phyloP scores from a whole-genome alignment of 2,888 invertebrate species.

The Folsomia manolachei region DNA sequence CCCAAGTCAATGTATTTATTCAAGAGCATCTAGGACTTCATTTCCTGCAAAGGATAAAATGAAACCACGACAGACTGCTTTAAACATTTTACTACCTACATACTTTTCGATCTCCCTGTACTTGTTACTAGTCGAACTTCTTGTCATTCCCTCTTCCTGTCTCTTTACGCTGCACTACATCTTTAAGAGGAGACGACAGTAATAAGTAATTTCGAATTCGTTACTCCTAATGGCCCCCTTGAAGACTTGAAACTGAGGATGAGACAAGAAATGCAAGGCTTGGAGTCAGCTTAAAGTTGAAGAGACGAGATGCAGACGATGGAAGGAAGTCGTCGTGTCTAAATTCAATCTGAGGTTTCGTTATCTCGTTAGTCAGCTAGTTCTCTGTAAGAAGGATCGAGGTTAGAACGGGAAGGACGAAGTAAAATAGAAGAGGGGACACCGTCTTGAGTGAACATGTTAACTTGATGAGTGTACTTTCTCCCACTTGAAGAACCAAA shows the following conservation, averaged over 20 bases:
- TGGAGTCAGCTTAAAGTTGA: not conserved
- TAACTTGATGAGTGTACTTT: too few relatives aligned
- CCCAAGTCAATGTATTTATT: not conserved
- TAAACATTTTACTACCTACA: not conserved
- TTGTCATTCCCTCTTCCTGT: not conserved
- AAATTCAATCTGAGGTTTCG: slow-evolving; percentile 31
- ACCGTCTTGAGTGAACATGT: too few relatives aligned
- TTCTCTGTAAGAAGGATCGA: slow-evolving; percentile 14
- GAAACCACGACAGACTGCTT: not conserved
- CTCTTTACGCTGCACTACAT: too few relatives aligned
- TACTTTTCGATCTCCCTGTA: not conserved
- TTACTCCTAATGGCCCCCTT: not conserved
- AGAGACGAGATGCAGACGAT: not conserved
- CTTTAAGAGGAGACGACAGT: not conserved
- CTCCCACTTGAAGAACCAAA: too few relatives aligned
- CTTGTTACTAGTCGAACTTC: not conserved
- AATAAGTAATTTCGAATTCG: not conserved
- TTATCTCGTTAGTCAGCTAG: slow-evolving; percentile 22
- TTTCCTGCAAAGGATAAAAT: not conserved
- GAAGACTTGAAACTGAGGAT: not conserved
- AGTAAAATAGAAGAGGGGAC: too few relatives aligned
- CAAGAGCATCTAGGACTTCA: not conserved
- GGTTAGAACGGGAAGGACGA: too few relatives aligned
- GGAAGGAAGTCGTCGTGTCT: slow-evolving; percentile 17
- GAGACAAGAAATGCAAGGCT: not conserved